A percentile compares a stretch with the other conserved stretches of the same genome.
phyloP scores from a whole-genome alignment of 1,140 invertebrate genomes.

The Potamilus streckersoni region DNA sequence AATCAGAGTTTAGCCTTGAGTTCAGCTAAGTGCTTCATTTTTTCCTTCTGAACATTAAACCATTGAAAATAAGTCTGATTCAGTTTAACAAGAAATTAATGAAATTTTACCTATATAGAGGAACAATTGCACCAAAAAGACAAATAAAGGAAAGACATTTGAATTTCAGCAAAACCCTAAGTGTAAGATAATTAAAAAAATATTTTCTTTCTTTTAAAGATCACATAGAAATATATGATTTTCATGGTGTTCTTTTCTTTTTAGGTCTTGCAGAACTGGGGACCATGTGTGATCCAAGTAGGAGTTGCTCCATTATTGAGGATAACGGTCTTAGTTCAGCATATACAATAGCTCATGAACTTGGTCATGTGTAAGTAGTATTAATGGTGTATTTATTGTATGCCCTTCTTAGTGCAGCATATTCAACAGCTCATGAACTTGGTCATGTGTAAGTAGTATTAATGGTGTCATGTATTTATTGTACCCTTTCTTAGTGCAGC shows the following conservation, averaged over 20 bases:
- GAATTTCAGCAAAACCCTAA: too few species aligned
- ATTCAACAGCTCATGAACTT: constrained; percentile 92
- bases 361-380: constrained; percentile 88
- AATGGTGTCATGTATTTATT: too few species aligned
- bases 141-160: too few species aligned
- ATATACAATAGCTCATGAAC: constrained; percentile 91
- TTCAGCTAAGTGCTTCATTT: too few species aligned
- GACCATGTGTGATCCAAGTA: constrained; percentile 87
- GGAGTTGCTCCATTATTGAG: constrained; percentile 91
- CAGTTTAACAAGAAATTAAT: too few species aligned
- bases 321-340: constrained; percentile 91
- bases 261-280: constrained; percentile 87
- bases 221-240: not conserved
- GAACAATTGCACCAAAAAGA: too few species aligned
- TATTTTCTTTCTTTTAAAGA: not conserved
- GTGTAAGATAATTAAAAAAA: too few species aligned
- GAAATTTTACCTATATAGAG: too few species aligned
- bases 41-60: too few species aligned
- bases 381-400: too few species aligned
- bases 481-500: constrained; percentile 80
- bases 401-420: constrained; percentile 72
- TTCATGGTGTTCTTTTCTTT: constrained; percentile 27
- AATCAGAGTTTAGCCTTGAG: too few species aligned
- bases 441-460: constrained; percentile 85
- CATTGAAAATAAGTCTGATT: too few species aligned